phyloP scores from a whole-genome alignment of 2,888 invertebrate species.

The Dryococelus australis region DNA sequence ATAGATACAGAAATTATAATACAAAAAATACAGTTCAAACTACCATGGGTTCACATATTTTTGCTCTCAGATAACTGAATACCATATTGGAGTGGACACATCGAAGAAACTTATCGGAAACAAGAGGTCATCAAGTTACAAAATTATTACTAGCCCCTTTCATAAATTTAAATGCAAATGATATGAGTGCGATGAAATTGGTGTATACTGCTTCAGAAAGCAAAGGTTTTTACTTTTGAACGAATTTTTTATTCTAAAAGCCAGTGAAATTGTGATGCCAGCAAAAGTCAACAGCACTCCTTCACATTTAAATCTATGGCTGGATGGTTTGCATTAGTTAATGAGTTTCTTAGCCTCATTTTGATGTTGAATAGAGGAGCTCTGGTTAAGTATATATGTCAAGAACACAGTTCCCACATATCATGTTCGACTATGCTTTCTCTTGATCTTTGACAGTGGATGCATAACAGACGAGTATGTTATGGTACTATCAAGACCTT shows the following conservation, averaged over 20 bases:
- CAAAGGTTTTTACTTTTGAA: neutral
- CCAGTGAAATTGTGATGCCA: neutral
- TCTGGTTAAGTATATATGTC: too few relatives aligned
- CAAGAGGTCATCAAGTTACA: neutral
- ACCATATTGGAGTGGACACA: neutral
- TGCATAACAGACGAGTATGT: too few relatives aligned
- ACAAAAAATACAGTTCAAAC: neutral
- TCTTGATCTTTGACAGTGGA: too few relatives aligned
- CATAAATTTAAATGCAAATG: neutral
- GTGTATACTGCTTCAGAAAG: neutral
- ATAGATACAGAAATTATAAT: slow-evolving; percentile 29
- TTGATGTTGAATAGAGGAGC: too few relatives aligned
- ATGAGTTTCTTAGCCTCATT: too few relatives aligned
- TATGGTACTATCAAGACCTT: too few relatives aligned
- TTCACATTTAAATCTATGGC: neutral
- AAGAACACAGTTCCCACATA: too few relatives aligned
- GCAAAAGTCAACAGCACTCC: neutral
- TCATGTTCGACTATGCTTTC: too few relatives aligned
- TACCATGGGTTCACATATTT: neutral
- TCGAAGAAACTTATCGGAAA: neutral
- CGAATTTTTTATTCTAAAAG: neutral
- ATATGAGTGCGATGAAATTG: neutral
- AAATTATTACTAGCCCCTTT: neutral
- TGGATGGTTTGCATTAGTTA: too few relatives aligned
- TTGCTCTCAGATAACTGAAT: neutral